These are phyloP conservation scores for Drosophila prosaltans DNA, from an alignment of 1,140 invertebrate genomes.

Conservation along the genomic window DNA sequence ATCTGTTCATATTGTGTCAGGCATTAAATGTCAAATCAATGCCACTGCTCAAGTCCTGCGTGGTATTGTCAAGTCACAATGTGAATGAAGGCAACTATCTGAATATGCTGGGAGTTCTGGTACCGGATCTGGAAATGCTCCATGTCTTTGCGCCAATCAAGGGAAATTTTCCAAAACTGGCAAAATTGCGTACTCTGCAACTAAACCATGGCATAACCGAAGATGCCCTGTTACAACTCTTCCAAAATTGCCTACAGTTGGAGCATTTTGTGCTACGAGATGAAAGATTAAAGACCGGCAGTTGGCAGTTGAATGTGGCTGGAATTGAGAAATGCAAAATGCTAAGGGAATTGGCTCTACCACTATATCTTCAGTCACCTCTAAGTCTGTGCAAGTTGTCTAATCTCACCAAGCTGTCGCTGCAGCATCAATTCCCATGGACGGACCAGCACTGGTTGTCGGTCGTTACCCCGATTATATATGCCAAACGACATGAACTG, in stretches of 20 bases:
- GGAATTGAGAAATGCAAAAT: conserved; percentile 22
- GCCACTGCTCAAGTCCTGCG: conserved; percentile 2
- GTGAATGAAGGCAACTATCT: neutral
- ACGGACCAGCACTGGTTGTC: conserved; percentile 39
- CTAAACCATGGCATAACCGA: conserved; percentile 8
- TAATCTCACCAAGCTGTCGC: conserved; percentile 35
- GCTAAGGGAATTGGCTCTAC: conserved; percentile 33
- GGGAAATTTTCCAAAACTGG: conserved; percentile 27
- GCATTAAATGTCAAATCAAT: neutral
- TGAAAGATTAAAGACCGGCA: neutral
- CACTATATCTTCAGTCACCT: conserved; percentile 28
- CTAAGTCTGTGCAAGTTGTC: conserved; percentile 16
- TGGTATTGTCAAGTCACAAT: neutral
- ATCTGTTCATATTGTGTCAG: neutral
- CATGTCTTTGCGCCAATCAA: conserved; percentile 8
- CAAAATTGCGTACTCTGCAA: conserved; percentile 11
- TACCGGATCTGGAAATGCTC: conserved; percentile 34
- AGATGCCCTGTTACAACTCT: conserved; percentile 26
- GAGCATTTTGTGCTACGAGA: conserved; percentile 22
- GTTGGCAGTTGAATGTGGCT: conserved; percentile 15
- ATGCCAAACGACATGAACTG: conserved; percentile 34
- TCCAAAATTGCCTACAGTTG: conserved; percentile 30
- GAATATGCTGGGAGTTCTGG: conserved; percentile 15
- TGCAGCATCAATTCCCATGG: conserved; percentile 40
- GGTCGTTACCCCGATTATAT: conserved; percentile 30